Conservation (phyloP, 2,888 invertebrate species). For the Drosophila nigritarsus region DNA sequence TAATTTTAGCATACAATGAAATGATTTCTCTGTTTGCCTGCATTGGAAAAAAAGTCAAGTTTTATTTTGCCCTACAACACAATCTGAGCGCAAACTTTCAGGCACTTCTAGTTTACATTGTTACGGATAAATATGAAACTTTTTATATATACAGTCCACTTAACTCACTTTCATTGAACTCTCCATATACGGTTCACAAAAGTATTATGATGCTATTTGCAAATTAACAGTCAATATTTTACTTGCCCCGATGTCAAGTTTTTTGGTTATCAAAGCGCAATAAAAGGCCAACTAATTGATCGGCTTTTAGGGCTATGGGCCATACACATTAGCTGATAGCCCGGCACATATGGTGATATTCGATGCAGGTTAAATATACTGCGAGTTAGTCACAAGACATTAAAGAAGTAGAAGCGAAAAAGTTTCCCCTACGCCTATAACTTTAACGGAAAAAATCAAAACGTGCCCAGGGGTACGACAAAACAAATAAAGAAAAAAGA, state of each 20-base stretch:
- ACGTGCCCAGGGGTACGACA: conserved; percentile 56
- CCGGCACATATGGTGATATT: conserved; percentile 27
- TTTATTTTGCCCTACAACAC: background rate
- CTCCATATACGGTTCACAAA: background rate
- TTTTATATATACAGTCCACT: background rate
- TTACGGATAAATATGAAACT: background rate
- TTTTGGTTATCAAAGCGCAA: conserved; percentile 4
- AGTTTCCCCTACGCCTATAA: conserved; percentile 44
- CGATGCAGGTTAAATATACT: conserved; percentile 52
- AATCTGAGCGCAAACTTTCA: background rate
- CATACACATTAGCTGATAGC: conserved; percentile 38
- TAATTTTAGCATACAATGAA: background rate
- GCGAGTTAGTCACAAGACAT: conserved; percentile 43
- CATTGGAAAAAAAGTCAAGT: background rate
- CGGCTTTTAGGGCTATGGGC: conserved; percentile 53
- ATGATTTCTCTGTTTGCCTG: background rate
- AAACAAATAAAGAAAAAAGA: conserved; percentile 10
- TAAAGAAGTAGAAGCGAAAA: conserved; percentile 51
- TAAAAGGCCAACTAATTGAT: conserved; percentile 59
- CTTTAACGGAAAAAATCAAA: conserved; percentile 57
- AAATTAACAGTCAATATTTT: conserved; percentile 17
- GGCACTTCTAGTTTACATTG: background rate
- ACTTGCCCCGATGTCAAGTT: conserved; percentile 7
- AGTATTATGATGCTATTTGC: background rate
- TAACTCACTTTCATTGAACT: background rate